A percentile compares a stretch with the other conserved stretches of the same genome.
phyloP scores from a whole-genome alignment of 2,797 vertebrate species.

The Peromyscus aztecus region DNA sequence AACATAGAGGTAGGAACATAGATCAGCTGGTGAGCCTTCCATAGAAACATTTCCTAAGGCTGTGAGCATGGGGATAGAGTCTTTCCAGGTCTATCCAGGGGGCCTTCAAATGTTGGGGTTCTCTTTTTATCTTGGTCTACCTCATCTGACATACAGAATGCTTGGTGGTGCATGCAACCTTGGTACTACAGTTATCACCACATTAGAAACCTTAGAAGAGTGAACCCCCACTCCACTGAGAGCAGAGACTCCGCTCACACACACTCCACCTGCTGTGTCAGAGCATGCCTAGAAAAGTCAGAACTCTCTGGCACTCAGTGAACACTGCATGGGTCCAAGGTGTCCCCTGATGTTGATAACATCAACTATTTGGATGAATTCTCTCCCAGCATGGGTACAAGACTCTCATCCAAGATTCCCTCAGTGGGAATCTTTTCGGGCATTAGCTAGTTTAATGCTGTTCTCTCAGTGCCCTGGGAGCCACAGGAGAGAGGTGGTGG shows the following conservation, averaged over 20 bases:
- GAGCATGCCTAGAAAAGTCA: not conserved
- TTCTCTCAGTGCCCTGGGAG: not conserved
- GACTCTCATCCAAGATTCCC: not conserved
- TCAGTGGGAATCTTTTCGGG: not conserved
- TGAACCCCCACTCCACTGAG: not conserved
- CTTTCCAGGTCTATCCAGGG: too few relatives aligned
- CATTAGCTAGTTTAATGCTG: not conserved
- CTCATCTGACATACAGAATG: not conserved
- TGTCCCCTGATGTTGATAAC: not conserved
- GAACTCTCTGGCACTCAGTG: not conserved
- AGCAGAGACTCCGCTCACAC: not conserved
- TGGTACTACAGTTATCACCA: too few relatives aligned
- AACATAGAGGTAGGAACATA: not conserved
- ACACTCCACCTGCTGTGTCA: not conserved
- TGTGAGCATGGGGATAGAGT: rapidly evolving
- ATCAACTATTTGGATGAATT: not conserved
- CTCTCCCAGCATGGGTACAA: not conserved
- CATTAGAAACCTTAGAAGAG: not conserved
- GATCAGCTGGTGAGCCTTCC: rapidly evolving
- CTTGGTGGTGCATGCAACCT: rapidly evolving
- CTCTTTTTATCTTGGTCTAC: not conserved
- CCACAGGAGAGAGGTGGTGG: not conserved
- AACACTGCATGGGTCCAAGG: rapidly evolving
- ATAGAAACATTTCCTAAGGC: not conserved
- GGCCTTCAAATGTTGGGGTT: not conserved